Base-by-base conservation (phyloP, 1,140 invertebrate species). In the Pentalonia nigronervosa region DNA sequence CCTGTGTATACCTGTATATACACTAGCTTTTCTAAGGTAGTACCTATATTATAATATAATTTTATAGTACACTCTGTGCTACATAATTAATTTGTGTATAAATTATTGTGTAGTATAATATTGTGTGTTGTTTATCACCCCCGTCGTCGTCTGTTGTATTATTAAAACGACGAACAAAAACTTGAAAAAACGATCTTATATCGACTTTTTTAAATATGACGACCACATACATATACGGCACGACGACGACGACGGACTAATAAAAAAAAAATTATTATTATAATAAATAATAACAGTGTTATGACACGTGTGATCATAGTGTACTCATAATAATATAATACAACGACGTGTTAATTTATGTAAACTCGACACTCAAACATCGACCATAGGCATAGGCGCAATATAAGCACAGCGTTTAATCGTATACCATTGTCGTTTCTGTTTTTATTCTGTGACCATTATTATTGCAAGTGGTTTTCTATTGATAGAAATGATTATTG, bases 81-180 rank as follows among this genome's bases (percentile, higher is more conserved):
- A 14, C 30, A n/a, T 34, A 30, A 7, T n/a, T 14, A n/a, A n/a
- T 7, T 34, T n/a, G 11, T n/a, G 30, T 30, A 67, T 14, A 67
- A 0, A 34, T 6, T 7, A 7, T 17, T 23, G 76, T 36, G 36
- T 36, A 36, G 17, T 36, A 21, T 23, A 83, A 9, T 36, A 36
- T 83, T 41, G 23, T 25, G 36, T 23, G 36, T 25, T 36, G 20
- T 25, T 53, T n/a, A 14, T 11, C 6, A n/a, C 86, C 3, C 48
- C 87, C 87, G 87, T 89, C 87, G 87, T 53, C 87, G 87, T 89
- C 47, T 89, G 87, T 89, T 53, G 87, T 89, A 89, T 89, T 48
- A 88, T 84, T 41, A 41, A 41, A 25, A 25, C 34, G 23, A 36
- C 36, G 7, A 87, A n/a, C 30, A 0, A 30, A 87, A 45, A 76